Conservation (phyloP, 2,888 invertebrate genomes). For the Mellilla xanthometata region DNA sequence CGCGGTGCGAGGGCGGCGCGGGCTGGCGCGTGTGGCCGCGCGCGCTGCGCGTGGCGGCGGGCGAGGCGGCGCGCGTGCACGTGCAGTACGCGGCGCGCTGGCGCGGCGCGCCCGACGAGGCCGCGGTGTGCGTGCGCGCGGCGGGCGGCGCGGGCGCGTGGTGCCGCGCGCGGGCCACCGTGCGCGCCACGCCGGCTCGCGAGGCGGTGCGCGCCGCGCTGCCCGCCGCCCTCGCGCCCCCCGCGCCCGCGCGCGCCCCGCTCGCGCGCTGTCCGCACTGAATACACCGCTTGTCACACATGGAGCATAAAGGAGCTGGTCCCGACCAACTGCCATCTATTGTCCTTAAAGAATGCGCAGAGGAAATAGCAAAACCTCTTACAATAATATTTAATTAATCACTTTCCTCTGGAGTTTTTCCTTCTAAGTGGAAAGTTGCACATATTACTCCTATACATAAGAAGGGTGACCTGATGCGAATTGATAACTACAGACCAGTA, state of each 20-base stretch:
- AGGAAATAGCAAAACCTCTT: too few species aligned
- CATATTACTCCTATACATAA: too few species aligned
- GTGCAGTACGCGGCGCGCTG: conserved; percentile 14
- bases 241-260: conserved; percentile 37
- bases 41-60: conserved; percentile 23
- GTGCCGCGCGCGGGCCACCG: conserved; percentile 38
- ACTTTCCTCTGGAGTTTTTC: too few species aligned
- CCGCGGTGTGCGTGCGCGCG: conserved; percentile 27
- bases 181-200: conserved; percentile 41
- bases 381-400: too few species aligned
- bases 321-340: too few species aligned
- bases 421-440: too few species aligned
- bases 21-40: conserved; percentile 50
- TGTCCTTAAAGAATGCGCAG: too few species aligned
- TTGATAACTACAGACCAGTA: too few species aligned
- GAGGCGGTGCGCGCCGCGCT: conserved; percentile 36
- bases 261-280: background rate
- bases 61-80: background rate
- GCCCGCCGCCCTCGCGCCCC: conserved; percentile 50
- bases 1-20: conserved; percentile 42
- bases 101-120: conserved; percentile 35
- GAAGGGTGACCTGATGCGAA: too few species aligned
- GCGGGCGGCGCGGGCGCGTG: conserved; percentile 29
- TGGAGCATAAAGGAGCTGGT: too few species aligned
- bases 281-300: too few species aligned